Evolutionary conservation across 2,888 invertebrate genomes (phyloP).

Genomic region (Brenthis ino): DNA sequence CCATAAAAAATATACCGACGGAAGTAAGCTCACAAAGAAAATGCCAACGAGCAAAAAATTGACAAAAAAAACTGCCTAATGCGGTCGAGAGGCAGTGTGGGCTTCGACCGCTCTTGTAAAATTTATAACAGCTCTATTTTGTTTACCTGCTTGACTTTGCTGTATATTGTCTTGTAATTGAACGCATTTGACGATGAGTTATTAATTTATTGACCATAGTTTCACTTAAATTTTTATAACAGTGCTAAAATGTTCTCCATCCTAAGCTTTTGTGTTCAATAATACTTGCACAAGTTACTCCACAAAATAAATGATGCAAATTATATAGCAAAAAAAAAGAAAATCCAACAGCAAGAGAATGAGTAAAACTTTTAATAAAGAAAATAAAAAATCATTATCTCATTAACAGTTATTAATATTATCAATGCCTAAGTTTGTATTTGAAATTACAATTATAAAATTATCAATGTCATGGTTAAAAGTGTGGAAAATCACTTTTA

Average conservation of each 20-base stretch:
- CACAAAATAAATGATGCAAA: too few species aligned
- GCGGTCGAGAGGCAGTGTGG: conserved; percentile 67
- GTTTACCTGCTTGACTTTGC: conserved; percentile 77
- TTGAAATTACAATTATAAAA: not conserved
- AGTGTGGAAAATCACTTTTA: conserved; percentile 35
- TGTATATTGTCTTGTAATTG: conserved; percentile 77
- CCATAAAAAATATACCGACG: conserved; percentile 73
- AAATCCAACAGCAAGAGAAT: too few species aligned
- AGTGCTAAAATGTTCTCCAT: conserved; percentile 73
- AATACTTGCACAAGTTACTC: conserved; percentile 22
- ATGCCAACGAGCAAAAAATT: conserved; percentile 74
- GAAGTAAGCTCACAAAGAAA: conserved; percentile 79
- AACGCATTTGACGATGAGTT: conserved; percentile 79
- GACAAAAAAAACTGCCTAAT: conserved; percentile 75
- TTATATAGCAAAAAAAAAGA: too few species aligned
- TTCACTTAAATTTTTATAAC: conserved; percentile 74
- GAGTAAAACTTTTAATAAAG: too few species aligned
- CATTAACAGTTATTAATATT: not conserved
- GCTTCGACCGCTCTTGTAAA: conserved; percentile 73
- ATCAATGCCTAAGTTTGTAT: not conserved
- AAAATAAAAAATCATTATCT: not conserved
- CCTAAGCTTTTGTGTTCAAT: conserved; percentile 31
- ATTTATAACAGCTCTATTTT: conserved; percentile 82
- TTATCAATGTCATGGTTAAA: conserved; percentile 8
- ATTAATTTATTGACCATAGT: conserved; percentile 79